A percentile compares a stretch with the other conserved stretches of the same genome.
Conservation (phyloP, 2,113 vertebrate species). For the Oncorhynchus masou region DNA sequence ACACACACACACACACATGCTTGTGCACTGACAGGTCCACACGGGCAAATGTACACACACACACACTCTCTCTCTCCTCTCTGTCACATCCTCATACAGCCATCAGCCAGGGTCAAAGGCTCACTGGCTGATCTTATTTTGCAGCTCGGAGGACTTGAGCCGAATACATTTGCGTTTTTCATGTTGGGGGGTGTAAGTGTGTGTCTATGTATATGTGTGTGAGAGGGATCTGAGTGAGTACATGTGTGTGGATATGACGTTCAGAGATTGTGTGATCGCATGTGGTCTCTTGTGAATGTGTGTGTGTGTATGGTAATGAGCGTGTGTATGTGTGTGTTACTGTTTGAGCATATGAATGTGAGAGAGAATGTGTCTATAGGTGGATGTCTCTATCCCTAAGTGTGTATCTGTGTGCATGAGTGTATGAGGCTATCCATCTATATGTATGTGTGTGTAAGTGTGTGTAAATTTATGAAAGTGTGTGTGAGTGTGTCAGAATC, state of each 20-base stretch:
- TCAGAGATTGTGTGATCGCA: neutral
- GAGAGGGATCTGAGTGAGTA: conserved; percentile 17
- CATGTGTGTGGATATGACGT: neutral
- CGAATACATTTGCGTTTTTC: conserved; percentile 71
- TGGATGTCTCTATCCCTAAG: neutral
- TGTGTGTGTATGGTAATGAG: too few relatives aligned
- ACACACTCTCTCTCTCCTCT: conserved; percentile 26
- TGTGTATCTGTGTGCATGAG: conserved; percentile 1
- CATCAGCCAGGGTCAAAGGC: conserved; percentile 66
- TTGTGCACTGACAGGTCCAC: conserved; percentile 25
- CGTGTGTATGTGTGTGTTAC: neutral
- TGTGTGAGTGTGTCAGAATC: neutral
- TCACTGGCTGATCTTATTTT: conserved; percentile 74
- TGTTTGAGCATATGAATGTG: conserved; percentile 5
- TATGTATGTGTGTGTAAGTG: neutral
- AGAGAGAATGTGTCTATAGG: neutral
- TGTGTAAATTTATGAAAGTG: conserved; percentile 1
- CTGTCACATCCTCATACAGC: conserved; percentile 58
- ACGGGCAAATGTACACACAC: conserved; percentile 67
- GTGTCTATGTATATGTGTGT: conserved; percentile 18
- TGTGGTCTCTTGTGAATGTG: too few relatives aligned
- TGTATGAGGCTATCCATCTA: neutral
- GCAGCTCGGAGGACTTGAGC: conserved; percentile 59
- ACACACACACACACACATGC: conserved; percentile 50
- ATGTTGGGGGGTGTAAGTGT: conserved; percentile 29